These are phyloP conservation scores for Tipula lateralis DNA, from an alignment of 2,888 invertebrate genomes.

Conservation along the genomic window DNA sequence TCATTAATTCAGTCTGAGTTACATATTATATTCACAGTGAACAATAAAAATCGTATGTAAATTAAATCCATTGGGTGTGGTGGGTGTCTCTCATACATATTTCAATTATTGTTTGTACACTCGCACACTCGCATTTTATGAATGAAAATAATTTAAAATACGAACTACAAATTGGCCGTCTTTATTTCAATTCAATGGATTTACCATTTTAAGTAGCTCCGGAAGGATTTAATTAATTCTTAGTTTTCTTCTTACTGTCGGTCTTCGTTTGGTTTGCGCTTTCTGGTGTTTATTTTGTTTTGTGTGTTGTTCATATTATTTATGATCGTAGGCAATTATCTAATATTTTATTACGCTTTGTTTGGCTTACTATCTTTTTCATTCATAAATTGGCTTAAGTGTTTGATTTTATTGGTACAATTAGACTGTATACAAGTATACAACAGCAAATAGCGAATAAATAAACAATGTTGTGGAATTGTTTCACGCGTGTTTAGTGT, in stretches of 20 bases:
- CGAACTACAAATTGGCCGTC: background rate
- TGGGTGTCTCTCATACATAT: background rate
- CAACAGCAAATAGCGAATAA: background rate
- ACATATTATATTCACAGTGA: too few species aligned
- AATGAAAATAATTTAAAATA: background rate
- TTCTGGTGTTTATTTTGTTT: background rate
- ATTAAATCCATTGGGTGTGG: background rate
- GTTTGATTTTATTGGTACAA: constrained; percentile 1
- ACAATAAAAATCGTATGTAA: background rate
- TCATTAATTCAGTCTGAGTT: too few species aligned
- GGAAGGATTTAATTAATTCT: constrained; percentile 24
- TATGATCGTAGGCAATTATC: background rate
- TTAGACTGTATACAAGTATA: background rate
- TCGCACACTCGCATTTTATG: background rate
- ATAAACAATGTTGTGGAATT: background rate
- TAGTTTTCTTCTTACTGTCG: background rate
- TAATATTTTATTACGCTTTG: constrained; percentile 5
- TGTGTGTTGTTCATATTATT: background rate
- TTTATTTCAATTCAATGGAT: constrained; percentile 19
- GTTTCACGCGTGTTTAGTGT: background rate
- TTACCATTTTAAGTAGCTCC: constrained; percentile 19
- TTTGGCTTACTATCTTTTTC: background rate
- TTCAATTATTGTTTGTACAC: background rate
- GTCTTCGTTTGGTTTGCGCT: background rate
- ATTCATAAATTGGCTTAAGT: background rate